Evolutionary conservation across 2,888 invertebrate genomes (phyloP), one percentile per base, ranked within the genome.

Genomic region (Drosophila infuscata): DNA sequence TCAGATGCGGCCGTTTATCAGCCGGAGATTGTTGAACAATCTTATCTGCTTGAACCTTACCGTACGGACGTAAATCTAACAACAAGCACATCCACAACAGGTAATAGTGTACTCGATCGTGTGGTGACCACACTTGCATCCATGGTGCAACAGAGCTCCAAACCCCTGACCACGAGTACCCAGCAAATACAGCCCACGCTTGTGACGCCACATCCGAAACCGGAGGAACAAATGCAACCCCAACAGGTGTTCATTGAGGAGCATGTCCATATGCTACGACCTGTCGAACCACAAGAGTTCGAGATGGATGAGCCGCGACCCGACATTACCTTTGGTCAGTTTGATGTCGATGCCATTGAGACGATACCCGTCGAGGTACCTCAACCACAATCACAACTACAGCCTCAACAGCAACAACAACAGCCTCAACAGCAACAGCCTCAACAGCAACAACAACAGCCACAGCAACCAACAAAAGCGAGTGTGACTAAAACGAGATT

Each of bases 251-350:
- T 67, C 59, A 82, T 70, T 52, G 87, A 89, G 54, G 87, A 87
- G 15, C 73, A 76, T 43, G 75, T 90, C 17, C 91, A 91, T 5
- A 69, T 84, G 64, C 68, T 82, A 1, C 62, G 79, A 38, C 81
- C 83, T 25, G 83, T 85, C 20, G 90, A 91, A 46, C 91, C 92
- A 0, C 87, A 92, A 68, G 82, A 88, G 54, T 86, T 91, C 57
- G 82, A 84, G 59, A 69, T 89, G 9, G 77, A 89, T 61, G 92
- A 93, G 62, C 85, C 88, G 7, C 86, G 92, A 17, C 90, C 92
- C 0, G 91, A 92, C 41, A 91, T 92, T 38, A 92, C 93, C 0
- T 92, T 92, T 59, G 92, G 92, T 12, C 92, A 93, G 67, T 93
- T 93, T 70, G 90, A 91, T 53, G 74, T 91, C 38, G 91, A 92